A percentile compares a stretch with the other conserved stretches of the same genome.
phyloP scores from a whole-genome alignment of 2,113 vertebrate species.

The Dendrocopos noguchii region DNA sequence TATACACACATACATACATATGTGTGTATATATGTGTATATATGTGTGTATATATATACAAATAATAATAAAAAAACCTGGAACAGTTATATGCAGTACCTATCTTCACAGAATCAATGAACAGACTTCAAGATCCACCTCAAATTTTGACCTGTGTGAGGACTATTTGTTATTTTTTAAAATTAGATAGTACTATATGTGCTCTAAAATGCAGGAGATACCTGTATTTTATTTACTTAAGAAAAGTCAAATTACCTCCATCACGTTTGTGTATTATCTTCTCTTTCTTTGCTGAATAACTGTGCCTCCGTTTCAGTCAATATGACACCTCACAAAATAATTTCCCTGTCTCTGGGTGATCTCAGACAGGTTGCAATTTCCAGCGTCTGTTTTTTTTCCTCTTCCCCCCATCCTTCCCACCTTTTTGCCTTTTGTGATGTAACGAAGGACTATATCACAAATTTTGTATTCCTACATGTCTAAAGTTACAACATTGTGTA shows the following conservation, averaged over 20 bases:
- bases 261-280: not conserved
- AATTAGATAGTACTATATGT: not conserved
- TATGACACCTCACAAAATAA: not conserved
- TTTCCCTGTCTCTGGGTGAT: not conserved
- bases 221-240: not conserved
- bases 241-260: not conserved
- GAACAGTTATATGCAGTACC: not conserved
- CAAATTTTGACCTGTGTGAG: not conserved
- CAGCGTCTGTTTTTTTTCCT: not conserved
- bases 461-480: not conserved
- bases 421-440: not conserved
- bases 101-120: not conserved
- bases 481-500: not conserved
- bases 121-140: not conserved
- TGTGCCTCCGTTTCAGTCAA: not conserved
- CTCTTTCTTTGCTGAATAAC: not conserved
- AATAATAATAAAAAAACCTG: not conserved
- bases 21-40: not conserved
- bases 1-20: no score
- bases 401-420: not conserved
- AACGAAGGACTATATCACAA: not conserved
- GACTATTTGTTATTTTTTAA: not conserved
- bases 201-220: not conserved
- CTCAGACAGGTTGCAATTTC: not conserved
- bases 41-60: not conserved